Evolutionary conservation across 2,888 invertebrate species (phyloP).

Genomic region (Drosophila meridiana): DNA sequence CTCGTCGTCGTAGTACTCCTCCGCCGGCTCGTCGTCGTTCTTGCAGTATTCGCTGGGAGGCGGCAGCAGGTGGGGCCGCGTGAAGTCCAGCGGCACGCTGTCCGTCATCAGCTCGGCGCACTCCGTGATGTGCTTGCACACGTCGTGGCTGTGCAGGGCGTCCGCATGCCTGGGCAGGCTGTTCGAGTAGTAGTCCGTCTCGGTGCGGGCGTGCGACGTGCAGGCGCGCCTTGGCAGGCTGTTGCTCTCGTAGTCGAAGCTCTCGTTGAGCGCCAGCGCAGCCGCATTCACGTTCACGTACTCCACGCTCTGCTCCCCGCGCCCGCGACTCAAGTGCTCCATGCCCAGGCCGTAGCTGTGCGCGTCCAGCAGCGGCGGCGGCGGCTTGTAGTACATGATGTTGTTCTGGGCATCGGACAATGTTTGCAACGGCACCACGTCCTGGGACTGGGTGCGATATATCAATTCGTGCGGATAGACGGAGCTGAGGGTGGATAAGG

Average conservation of each 20-base stretch:
- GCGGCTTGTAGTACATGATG: constrained; percentile 83
- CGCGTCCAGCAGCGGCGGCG: constrained; percentile 78
- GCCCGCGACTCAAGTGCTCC: constrained; percentile 64
- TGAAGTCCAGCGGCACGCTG: constrained; percentile 74
- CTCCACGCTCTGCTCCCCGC: constrained; percentile 70
- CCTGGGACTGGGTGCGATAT: constrained; percentile 94
- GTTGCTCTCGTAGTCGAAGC: constrained; percentile 84
- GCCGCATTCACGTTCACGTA: constrained; percentile 75
- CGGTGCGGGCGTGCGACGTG: constrained; percentile 81
- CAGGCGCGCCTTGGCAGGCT: constrained; percentile 84
- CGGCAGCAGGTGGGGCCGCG: constrained; percentile 71
- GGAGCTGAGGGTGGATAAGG: constrained; percentile 36
- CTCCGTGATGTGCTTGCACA: constrained; percentile 84
- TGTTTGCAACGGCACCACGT: constrained; percentile 71
- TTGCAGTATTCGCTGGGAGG: constrained; percentile 78
- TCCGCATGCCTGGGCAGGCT: constrained; percentile 83
- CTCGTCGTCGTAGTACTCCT: constrained; percentile 60
- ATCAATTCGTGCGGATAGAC: constrained; percentile 88
- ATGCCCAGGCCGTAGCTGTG: constrained; percentile 68
- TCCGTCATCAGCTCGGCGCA: constrained; percentile 83
- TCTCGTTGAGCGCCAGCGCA: constrained; percentile 71
- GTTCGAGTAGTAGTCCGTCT: constrained; percentile 83
- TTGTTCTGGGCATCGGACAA: constrained; percentile 73
- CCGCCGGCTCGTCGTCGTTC: constrained; percentile 73
- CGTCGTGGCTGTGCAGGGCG: constrained; percentile 80